phyloP scores from a whole-genome alignment of 2,113 vertebrate species.

The Corythaixoides concolor region DNA sequence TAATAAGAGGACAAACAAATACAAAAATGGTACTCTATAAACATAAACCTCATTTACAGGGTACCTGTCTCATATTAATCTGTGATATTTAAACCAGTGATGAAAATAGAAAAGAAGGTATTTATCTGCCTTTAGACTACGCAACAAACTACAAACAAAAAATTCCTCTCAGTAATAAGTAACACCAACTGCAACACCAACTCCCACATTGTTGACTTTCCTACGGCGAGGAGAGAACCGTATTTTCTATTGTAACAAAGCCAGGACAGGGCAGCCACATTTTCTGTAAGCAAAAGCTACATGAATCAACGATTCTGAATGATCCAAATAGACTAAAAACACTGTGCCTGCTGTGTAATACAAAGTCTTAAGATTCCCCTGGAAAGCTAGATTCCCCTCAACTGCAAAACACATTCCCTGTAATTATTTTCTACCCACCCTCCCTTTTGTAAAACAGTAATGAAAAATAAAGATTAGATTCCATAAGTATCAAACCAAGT shows the following conservation, averaged over 20 bases:
- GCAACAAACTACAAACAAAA: neutral
- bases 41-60: constrained; percentile 59
- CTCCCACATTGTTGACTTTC: neutral
- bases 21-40: constrained; percentile 53
- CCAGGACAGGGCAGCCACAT: neutral
- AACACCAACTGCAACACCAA: no score
- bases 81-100: constrained; percentile 12
- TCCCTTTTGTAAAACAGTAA: neutral
- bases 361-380: neutral
- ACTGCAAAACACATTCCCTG: neutral
- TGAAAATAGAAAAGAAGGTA: neutral
- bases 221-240: neutral
- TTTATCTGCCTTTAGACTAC: constrained; percentile 1
- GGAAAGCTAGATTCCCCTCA: neutral
- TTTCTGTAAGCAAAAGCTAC: neutral
- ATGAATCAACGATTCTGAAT: neutral
- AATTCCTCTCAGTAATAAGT: no score
- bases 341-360: neutral
- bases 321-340: neutral
- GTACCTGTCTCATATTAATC: constrained; percentile 70
- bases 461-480: neutral
- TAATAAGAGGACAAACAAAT: constrained; percentile 72
- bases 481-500: neutral
- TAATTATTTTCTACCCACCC: neutral
- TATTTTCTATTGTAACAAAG: neutral